Evolutionary conservation across 2,888 invertebrate genomes (phyloP).

Genomic region (Andrena chrysosceles): DNA sequence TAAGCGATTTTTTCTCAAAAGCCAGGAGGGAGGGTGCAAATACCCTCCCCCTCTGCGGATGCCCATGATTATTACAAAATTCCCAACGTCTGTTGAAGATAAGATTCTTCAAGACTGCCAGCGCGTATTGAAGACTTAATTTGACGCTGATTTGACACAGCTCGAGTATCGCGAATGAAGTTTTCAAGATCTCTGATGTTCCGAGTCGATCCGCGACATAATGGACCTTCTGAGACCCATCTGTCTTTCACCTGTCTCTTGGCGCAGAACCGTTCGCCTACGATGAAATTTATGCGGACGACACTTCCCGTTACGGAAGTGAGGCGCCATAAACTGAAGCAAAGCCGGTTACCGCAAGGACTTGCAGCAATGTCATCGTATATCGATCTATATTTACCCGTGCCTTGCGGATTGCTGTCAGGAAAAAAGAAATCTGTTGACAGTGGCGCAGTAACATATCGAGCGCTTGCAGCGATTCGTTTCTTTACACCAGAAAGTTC

Average conservation of each 20-base stretch:
- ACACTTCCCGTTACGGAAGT: slow-evolving; percentile 69
- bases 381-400: slow-evolving; percentile 51
- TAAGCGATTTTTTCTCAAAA: no score
- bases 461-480: background rate
- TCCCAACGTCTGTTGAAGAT: background rate
- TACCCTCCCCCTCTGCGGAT: no score
- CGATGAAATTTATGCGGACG: slow-evolving; percentile 72
- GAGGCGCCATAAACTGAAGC: slow-evolving; percentile 64
- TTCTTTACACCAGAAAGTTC: background rate
- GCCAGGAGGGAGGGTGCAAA: no score
- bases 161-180: slow-evolving; percentile 50
- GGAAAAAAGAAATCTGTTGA: background rate
- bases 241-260: slow-evolving; percentile 65
- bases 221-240: slow-evolving; percentile 65
- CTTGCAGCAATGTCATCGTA: slow-evolving; percentile 52
- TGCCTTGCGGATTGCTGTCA: slow-evolving; percentile 19
- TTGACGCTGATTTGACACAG: slow-evolving; percentile 4
- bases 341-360: slow-evolving; percentile 53
- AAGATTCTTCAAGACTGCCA: background rate
- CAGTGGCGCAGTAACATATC: background rate
- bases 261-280: slow-evolving; percentile 48
- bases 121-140: background rate
- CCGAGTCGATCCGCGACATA: slow-evolving; percentile 59
- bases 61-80: background rate
- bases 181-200: slow-evolving; percentile 57